phyloP scores from a whole-genome alignment of 2,113 vertebrate genomes.

The Pygoscelis adeliae region DNA sequence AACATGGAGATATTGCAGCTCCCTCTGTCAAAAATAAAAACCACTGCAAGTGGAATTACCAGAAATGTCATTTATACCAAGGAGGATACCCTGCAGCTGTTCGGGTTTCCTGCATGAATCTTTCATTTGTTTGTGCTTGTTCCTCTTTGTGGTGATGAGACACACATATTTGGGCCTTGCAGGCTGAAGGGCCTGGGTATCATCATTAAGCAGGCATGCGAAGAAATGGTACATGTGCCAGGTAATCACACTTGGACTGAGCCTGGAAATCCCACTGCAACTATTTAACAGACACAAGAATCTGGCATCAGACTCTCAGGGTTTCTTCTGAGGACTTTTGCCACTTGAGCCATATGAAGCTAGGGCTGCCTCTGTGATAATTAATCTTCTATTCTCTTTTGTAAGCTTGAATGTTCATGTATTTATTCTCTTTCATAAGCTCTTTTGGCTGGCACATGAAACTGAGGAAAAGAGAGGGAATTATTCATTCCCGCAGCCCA shows the following conservation, averaged over 20 bases:
- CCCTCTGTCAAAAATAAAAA: not conserved
- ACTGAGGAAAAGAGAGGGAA: not conserved
- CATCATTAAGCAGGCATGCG: not conserved
- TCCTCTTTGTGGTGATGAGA: not conserved
- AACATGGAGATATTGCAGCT: not conserved
- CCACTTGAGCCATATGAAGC: not conserved
- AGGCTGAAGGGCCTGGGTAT: not conserved
- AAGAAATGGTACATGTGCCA: not conserved
- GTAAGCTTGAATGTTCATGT: not conserved
- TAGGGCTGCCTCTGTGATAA: not conserved
- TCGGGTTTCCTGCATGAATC: not conserved
- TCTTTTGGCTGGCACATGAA: not conserved
- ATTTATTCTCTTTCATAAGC: slow-evolving; percentile 16
- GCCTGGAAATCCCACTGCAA: not conserved
- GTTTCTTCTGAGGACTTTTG: not conserved
- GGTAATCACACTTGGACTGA: not conserved
- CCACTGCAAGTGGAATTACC: not conserved
- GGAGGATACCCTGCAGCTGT: not conserved
- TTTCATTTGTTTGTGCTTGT: slow-evolving; percentile 4
- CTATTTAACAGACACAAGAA: not conserved
- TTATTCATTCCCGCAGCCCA: not conserved
- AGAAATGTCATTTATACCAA: not conserved
- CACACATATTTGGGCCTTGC: not conserved
- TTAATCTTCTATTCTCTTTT: slow-evolving; percentile 11
- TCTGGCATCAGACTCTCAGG: not conserved